Base-by-base conservation (phyloP, 2,888 invertebrate genomes). In the Theristus sp. region DNA sequence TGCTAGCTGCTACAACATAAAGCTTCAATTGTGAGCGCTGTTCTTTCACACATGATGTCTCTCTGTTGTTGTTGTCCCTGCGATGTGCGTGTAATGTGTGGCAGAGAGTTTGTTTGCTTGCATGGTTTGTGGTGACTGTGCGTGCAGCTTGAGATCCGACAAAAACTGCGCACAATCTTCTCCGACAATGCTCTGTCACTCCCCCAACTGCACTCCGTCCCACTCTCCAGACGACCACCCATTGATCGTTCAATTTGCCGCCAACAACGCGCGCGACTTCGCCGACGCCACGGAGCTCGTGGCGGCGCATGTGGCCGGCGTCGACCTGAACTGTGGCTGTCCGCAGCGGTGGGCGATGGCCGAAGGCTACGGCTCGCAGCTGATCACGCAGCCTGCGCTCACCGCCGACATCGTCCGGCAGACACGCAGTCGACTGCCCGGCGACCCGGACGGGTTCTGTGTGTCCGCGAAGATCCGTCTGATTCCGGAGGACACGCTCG, bases 261-360 rank as follows among this genome's bases (percentile, higher is more conserved):
- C 93, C 0, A 88, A 86, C 68, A 84, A 84, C 71, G 78, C 82
- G 0, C 75, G 82, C 65, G 89, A 91, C 73, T 88, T 94, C 76
- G 82, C 86, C 1, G 82, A 82, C 70, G 91, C 93, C 28, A 82
- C 91, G 2, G 83, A 86, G 77, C 78, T 94, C 65, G 82, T 91
- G 6, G 56, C 30, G 22, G 1, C 22, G 22, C 86, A 84, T 78
- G 83, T 85, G 60, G 85, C 87, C 79, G 96, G 96, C 6, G 85
- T 93, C 1, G 96, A 96, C 77, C 78, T 96, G 46, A 96, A 96
- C 74, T 96, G 96, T 79, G 96, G 96, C 0, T 96, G 96, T 69
- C 96, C 96, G 0, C 96, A 96, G 76, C 74, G 75, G 72, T 78
- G 69, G 59, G 68, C 38, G 6, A 38, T 38, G 6, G 38, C 38